Base-by-base conservation (phyloP, 2,888 invertebrate species). In the Liopterus haemorrhoidalis region DNA sequence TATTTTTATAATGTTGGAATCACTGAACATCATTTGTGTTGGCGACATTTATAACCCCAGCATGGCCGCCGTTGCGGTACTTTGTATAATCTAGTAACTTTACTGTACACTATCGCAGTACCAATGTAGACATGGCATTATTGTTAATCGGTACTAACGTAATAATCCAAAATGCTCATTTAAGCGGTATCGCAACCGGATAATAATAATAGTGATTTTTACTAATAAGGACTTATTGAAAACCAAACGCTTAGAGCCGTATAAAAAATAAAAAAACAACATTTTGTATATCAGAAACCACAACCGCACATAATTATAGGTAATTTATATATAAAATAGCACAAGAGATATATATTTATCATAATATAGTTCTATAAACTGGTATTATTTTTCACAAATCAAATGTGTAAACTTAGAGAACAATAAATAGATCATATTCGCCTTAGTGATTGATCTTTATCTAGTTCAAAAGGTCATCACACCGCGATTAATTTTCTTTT, bases 281-380 rank as follows among this genome's bases (percentile, higher is more conserved):
- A 21, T 44, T 36, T 37, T 44, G 36, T 42, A 44, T 42, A 25
- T 22, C 30, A 37, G 19, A 42, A 24, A 15, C 37, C 37, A 44
- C 43, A 44, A 16, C 37, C 22, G 43, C 43, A 44, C 43, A 44
- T 31, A 22, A 44, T 42, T 37, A 44, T 35, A 44, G 41, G 35
- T 27, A 41, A 31, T 44, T 16, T n/a, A 20, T 20, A 36, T 15
- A 44, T n/a, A n/a, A n/a, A n/a, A n/a, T 44, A 44, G 43, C 43
- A 44, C 43, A 44, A 44, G 36, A 44, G 43, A 44, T 42, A n/a
- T 44, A 44, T 44, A 44, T 44, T 44, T 44, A 44, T 44, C 37
- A 30, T 25, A 20, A 19, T 21, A 36, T 21, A 11, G 31, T 15
- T 19, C 37, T 19, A 14, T 20, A 30, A 38, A 44, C 43, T 31